Percentiles rank a stretch among this genome's conserved stretches.
phyloP scores from a whole-genome alignment of 35 echinoderm and acorn worm genomes.

The Stichopus chloronotus region DNA sequence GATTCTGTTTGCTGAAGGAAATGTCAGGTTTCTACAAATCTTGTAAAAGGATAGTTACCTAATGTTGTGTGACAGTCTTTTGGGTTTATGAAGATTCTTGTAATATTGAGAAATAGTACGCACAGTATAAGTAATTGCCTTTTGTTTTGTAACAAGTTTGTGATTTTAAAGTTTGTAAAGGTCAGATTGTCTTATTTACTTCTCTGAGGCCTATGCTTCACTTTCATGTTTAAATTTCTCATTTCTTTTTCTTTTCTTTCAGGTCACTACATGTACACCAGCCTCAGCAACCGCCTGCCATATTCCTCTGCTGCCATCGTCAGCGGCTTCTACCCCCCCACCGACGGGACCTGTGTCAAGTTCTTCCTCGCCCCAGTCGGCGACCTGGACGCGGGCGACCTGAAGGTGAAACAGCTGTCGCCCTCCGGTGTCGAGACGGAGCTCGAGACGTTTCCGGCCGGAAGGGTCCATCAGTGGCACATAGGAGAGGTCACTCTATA shows the following conservation, averaged over 20 bases:
- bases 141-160: no score
- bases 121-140: no score
- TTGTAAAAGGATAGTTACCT: no score
- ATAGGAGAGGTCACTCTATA: constrained; percentile 30
- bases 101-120: no score
- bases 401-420: constrained; percentile 21
- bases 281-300: not conserved
- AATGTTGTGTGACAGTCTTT: no score
- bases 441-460: not conserved
- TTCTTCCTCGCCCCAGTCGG: constrained; percentile 31
- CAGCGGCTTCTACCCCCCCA: constrained; percentile 12
- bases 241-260: not conserved
- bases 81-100: no score
- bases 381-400: not conserved
- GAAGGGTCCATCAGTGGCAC: constrained; percentile 43
- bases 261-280: constrained; percentile 48
- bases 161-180: no score
- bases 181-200: no score
- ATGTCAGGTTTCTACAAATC: no score
- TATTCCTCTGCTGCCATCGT: not conserved
- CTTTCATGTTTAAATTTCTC: not conserved
- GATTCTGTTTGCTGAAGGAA: no score
- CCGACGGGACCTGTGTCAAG: not conserved
- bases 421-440: not conserved
- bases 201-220: no score